Percentiles rank a stretch among this genome's conserved stretches.
Evolutionary conservation across 2,113 vertebrate species (phyloP).

Genomic region (Indicator indicator): DNA sequence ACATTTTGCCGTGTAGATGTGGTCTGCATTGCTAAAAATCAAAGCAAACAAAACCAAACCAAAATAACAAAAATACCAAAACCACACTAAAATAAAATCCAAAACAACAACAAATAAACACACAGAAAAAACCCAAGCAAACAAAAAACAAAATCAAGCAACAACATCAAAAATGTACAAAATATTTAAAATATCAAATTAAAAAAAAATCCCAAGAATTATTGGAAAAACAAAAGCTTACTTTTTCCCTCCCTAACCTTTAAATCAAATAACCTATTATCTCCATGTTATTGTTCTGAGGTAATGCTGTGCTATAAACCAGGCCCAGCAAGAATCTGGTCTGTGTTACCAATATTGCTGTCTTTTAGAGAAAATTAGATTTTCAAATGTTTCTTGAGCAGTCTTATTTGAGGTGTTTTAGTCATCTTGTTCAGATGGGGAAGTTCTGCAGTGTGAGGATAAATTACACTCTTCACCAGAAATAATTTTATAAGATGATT

Average conservation of each 20-base stretch:
- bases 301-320: slow-evolving; percentile 27
- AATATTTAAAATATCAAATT: too few species aligned
- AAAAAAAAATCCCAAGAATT: neutral
- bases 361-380: neutral
- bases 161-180: too few species aligned
- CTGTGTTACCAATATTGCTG: neutral
- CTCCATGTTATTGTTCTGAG: slow-evolving; percentile 22
- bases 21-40: neutral
- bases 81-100: too few species aligned
- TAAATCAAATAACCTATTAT: neutral
- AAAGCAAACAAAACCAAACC: neutral
- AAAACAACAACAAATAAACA: neutral
- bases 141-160: neutral
- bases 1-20: neutral
- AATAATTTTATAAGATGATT: neutral
- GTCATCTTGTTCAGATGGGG: neutral
- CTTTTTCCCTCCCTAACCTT: neutral
- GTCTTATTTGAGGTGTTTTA: neutral
- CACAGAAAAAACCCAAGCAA: too few species aligned
- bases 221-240: neutral
- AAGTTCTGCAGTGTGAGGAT: neutral
- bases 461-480: neutral
- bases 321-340: neutral
- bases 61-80: neutral
- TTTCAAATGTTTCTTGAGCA: neutral